Percentiles rank a stretch among this genome's conserved stretches.
These are phyloP conservation scores for Thryonomys swinderianus DNA, from an alignment of 2,113 vertebrate genomes.

Conservation along the genomic window DNA sequence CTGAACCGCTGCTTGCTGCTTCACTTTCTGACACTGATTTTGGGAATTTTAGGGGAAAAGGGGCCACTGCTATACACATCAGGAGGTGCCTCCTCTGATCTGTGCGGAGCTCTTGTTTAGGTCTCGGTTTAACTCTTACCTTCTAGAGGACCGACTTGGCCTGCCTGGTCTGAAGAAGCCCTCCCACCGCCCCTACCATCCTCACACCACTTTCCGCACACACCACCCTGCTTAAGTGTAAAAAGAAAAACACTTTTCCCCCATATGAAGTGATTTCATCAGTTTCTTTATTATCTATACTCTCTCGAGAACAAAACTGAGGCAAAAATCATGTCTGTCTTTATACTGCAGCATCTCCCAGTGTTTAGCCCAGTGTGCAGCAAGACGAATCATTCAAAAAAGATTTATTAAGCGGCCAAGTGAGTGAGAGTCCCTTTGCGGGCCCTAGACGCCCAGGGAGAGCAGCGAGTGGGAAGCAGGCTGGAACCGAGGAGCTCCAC, in stretches of 20 bases:
- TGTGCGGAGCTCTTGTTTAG: background rate
- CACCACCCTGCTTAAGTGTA: background rate
- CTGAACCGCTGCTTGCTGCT: background rate
- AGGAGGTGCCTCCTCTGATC: background rate
- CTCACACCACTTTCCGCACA: background rate
- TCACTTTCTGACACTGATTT: background rate
- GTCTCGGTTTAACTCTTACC: background rate
- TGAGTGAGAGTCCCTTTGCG: background rate
- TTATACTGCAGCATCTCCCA: background rate
- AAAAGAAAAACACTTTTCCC: background rate
- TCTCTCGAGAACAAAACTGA: background rate
- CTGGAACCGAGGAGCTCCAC: background rate
- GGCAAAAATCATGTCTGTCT: background rate
- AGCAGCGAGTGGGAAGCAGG: background rate
- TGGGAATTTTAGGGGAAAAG: background rate
- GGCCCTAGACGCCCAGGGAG: background rate
- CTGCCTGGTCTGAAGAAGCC: background rate
- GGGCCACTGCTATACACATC: rapidly evolving
- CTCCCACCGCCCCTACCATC: no score
- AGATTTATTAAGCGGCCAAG: background rate
- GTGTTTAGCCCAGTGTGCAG: background rate
- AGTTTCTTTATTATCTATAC: background rate
- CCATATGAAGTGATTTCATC: background rate
- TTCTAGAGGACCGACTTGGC: background rate
- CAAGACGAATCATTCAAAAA: background rate